Evolutionary conservation across 2,797 vertebrate genomes (phyloP), one percentile per base, ranked within the genome.

Genomic region (Orestias chungarensis): DNA sequence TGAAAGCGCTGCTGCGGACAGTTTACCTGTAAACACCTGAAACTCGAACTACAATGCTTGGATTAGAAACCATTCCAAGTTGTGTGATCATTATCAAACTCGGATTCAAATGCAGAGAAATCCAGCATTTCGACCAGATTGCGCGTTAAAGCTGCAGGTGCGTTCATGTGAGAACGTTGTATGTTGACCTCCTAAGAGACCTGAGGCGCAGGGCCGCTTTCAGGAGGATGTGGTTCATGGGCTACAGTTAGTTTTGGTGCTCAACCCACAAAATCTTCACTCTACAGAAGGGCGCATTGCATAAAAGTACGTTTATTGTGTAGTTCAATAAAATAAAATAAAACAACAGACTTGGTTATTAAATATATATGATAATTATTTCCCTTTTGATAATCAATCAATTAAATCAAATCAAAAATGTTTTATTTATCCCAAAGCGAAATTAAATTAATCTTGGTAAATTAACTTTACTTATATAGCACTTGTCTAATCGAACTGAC

Each of bases 131-230:
- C 33, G 57, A 31, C 35, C 20, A 12, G 33, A 5, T 31, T 29
- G 20, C 7, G 33, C 7, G 33, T 59, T 11, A 23, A 59, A 11
- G 31, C 31, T 33, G 55, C 23, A 23, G 15, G 23, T 40, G 35
- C 12, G 25, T 11, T 14, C 23, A 6, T 40, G 43, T 40, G 50
- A 52, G 74, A 38, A 33, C 62, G 71, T 61, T 70, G 50, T 73
- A 23, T 46, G 55, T 27, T 64, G 67, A 49, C 46, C 46, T 76
- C 54, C 1, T 3, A 33, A n/a, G 40, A 42, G 66, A 69, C 55
- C 68, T 27, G 71, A 71, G 68, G 78, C 69, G 79, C 78, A 57
- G 35, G 59, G 35, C 35, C 33, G 35, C 11, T 40, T 40, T 62
- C 40, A 62, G 59, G 35, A 25, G 23, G 59, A 40, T 62, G 20